Evolutionary conservation across 1,140 invertebrate species (phyloP), one percentile per base, ranked within the genome.

Genomic region (Tachypleus tridentatus): DNA sequence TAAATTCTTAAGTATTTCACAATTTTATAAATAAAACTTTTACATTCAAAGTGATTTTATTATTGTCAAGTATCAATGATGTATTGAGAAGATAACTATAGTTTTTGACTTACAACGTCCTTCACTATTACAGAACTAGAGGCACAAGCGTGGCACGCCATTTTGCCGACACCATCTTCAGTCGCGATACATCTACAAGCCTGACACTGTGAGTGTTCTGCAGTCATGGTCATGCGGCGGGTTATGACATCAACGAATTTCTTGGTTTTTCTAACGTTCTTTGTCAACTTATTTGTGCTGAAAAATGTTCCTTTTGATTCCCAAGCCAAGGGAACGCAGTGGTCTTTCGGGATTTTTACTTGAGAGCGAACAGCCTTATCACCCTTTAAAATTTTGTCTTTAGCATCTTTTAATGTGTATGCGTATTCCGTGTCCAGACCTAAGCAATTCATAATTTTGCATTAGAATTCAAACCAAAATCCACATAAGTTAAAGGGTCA

Each of bases 241-340:
- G 83, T 80, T 65, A 91, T 87, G 0, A 88, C 85, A 49, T 77
- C 82, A 2, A 82, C 76, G 65, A 89, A 84, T 57, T 84, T 83
- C 70, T 86, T 85, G 29, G 29, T 2, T 29, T 29, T 29, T 29
- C 29, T 29, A 29, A 29, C 29, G 29, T 29, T 29, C 56, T 81
- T 77, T 8, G 76, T 82, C 82, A 67, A 87, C 87, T 69, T 87
- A 76, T 0, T 84, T 83, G 51, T 78, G 72, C 75, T 64, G n/a
- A 61, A 58, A 60, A 66, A 61, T 4, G 77, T 77, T 80, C 93
- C 92, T 71, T 92, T 90, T 1, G 87, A 89, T 72, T 91, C 86
- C 62, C 93, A 71, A 1, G 91, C 86, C 5, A 95, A 77, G 0
- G 86, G 85, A 0, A 84, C 83, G 73, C 91, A 95, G 56, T 83